Evolutionary conservation across 2,888 invertebrate genomes (phyloP).

Genomic region (Hymenopus coronatus): DNA sequence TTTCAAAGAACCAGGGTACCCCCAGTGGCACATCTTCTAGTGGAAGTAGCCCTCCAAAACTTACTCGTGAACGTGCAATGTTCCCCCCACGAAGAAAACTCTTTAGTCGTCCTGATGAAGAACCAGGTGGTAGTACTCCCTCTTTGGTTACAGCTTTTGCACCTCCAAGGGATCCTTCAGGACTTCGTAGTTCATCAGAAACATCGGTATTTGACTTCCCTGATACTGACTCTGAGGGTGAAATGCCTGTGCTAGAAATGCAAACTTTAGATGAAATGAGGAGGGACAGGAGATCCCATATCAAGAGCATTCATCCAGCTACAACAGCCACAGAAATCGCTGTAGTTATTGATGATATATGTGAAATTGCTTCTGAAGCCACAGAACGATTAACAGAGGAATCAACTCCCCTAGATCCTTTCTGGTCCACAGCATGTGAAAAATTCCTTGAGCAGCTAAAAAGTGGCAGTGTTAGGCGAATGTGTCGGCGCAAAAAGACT

Average conservation of each 20-base stretch:
- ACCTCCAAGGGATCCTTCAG: constrained; percentile 48
- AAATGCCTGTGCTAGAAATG: constrained; percentile 59
- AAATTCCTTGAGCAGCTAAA: constrained; percentile 74
- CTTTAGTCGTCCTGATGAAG: constrained; percentile 62
- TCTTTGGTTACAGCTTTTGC: constrained; percentile 40
- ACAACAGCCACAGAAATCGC: neutral
- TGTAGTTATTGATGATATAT: neutral
- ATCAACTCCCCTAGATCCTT: constrained; percentile 41
- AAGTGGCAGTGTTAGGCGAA: constrained; percentile 55
- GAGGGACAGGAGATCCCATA: constrained; percentile 55
- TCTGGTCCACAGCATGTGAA: constrained; percentile 72
- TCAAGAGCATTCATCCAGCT: constrained; percentile 48
- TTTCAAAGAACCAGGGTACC: neutral
- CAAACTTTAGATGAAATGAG: constrained; percentile 67
- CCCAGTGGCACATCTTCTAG: constrained; percentile 29
- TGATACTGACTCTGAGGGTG: constrained; percentile 62
- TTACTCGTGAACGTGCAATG: constrained; percentile 47
- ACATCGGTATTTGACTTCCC: constrained; percentile 64
- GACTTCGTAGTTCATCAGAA: constrained; percentile 58
- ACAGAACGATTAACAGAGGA: neutral
- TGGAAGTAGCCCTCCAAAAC: constrained; percentile 49
- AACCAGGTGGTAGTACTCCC: constrained; percentile 40
- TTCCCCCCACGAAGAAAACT: constrained; percentile 43
- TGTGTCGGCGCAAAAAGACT: constrained; percentile 56
- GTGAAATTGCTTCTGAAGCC: neutral